phyloP scores from a whole-genome alignment of 1,140 invertebrate genomes.

The Dendroctonus valens region DNA sequence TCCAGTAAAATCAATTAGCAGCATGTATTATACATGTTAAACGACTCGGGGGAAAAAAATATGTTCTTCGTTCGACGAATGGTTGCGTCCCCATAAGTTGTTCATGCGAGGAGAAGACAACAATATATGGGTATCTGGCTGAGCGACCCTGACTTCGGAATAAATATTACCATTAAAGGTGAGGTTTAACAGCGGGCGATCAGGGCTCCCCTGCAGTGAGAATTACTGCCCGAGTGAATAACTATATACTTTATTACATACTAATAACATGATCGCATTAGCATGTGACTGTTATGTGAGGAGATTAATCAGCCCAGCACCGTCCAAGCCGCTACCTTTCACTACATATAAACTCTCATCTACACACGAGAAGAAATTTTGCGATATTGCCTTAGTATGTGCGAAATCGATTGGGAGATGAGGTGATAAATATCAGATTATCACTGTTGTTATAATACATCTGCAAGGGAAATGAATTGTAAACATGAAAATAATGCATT shows the following conservation, averaged over 20 bases:
- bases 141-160: conserved; percentile 39
- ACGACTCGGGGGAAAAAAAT: conserved; percentile 11
- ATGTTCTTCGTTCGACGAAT: conserved; percentile 37
- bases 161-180: conserved; percentile 53
- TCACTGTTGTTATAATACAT: not conserved
- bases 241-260: conserved; percentile 54
- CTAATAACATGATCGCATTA: conserved; percentile 51
- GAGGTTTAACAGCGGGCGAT: conserved; percentile 50
- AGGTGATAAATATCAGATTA: not conserved
- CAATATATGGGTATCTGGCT: conserved; percentile 33
- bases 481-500: not conserved
- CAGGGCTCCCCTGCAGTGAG: conserved; percentile 45
- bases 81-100: conserved; percentile 30
- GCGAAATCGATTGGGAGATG: no score
- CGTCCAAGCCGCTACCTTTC: conserved; percentile 40
- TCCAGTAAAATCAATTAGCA: conserved; percentile 26
- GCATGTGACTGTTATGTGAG: conserved; percentile 45
- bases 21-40: not conserved
- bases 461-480: not conserved
- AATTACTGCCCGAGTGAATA: conserved; percentile 53
- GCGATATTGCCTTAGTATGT: not conserved
- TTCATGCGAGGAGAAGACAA: conserved; percentile 28
- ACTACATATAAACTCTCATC: conserved; percentile 30
- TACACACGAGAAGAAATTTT: not conserved
- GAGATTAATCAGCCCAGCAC: conserved; percentile 41